phyloP scores from a whole-genome alignment of 2,113 vertebrate species.

The Rhinichthys klamathensis region DNA sequence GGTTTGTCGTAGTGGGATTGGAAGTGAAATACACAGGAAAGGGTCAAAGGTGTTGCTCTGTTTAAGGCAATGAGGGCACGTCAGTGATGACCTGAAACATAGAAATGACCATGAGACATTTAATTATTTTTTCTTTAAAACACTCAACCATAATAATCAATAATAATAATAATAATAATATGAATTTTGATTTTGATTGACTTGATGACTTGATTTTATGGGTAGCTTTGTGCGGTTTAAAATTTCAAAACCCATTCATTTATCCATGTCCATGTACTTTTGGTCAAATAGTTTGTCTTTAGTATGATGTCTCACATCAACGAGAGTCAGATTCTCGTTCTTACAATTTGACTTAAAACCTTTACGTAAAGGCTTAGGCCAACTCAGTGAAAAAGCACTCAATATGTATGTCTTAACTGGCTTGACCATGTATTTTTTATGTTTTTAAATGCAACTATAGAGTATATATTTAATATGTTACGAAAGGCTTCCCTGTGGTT shows the following conservation, averaged over 20 bases:
- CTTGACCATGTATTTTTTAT: background rate
- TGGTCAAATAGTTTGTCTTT: too few relatives aligned
- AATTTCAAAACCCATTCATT: background rate
- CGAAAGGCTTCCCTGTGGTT: background rate
- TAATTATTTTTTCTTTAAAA: background rate
- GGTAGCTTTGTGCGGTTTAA: background rate
- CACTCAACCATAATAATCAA: background rate
- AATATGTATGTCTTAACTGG: background rate
- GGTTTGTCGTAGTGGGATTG: constrained; percentile 91
- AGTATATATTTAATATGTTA: background rate
- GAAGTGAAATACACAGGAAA: constrained; percentile 91
- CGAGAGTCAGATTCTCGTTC: background rate
- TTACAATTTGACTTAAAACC: background rate
- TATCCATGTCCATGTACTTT: too few relatives aligned
- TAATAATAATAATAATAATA: too few relatives aligned
- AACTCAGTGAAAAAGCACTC: too few relatives aligned
- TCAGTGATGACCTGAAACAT: constrained; percentile 87
- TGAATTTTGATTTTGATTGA: too few relatives aligned
- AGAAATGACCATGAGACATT: constrained; percentile 14
- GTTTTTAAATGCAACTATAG: background rate
- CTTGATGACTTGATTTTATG: too few relatives aligned
- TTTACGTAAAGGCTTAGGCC: background rate
- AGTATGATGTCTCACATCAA: background rate
- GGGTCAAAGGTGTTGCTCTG: constrained; percentile 98
- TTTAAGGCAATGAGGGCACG: constrained; percentile 93